Evolutionary conservation across 2,797 vertebrate species (phyloP).

Genomic region (Pangasius mekongensis): DNA sequence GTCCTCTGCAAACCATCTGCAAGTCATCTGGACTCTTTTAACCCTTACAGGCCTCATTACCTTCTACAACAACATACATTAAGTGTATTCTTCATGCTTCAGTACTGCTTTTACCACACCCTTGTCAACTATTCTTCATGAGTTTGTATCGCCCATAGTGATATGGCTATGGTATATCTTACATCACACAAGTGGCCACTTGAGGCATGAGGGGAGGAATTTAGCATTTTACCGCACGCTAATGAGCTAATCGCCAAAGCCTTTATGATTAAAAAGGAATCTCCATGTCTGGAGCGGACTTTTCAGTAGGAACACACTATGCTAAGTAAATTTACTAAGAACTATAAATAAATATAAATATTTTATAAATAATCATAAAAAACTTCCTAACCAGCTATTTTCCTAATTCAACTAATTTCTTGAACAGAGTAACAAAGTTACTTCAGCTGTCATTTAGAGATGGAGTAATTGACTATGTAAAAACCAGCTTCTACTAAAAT

Average conservation of each 20-base stretch:
- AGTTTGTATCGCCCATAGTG: neutral
- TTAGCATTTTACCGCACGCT: neutral
- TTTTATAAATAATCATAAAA: too few species aligned
- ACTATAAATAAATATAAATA: neutral
- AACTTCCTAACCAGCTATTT: neutral
- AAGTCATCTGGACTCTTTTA: conserved; percentile 33
- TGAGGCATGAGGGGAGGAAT: neutral
- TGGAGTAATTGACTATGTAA: neutral
- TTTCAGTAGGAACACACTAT: neutral
- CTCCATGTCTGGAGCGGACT: neutral
- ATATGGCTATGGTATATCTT: neutral
- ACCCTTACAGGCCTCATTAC: conserved; percentile 6
- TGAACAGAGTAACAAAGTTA: neutral
- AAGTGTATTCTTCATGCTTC: neutral
- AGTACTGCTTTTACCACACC: neutral
- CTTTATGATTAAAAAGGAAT: neutral
- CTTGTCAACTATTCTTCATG: neutral
- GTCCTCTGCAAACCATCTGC: conserved; percentile 17
- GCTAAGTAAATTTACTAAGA: neutral
- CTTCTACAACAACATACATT: neutral
- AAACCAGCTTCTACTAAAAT: neutral
- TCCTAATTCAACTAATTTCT: neutral
- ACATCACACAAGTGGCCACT: neutral
- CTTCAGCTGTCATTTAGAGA: neutral
- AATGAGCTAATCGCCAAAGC: neutral